A percentile compares a stretch with the other conserved stretches of the same genome.
phyloP scores from a whole-genome alignment of 2,797 vertebrate species.

The Odontamblyopus rebecca region DNA sequence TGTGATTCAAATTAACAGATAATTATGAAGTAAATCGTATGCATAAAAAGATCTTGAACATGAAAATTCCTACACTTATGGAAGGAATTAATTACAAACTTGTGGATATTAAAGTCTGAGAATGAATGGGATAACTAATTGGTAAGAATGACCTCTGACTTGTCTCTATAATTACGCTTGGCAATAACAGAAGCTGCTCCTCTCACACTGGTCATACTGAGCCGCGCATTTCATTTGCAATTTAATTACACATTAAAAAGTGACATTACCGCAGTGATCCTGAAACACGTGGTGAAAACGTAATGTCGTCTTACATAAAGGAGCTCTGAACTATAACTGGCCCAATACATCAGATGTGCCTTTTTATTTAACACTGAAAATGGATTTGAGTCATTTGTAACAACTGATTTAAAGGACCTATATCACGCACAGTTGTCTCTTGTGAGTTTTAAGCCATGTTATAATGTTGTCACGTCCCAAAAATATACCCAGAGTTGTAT shows the following conservation, averaged over 20 bases:
- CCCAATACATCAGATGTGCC: background rate
- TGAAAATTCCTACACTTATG: slow-evolving; percentile 24
- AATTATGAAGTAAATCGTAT: background rate
- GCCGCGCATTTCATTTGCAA: slow-evolving; percentile 14
- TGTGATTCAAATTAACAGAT: slow-evolving; percentile 19
- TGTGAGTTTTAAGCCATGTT: too few species aligned
- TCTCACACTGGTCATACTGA: slow-evolving; percentile 28
- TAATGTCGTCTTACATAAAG: background rate
- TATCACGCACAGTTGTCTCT: too few species aligned
- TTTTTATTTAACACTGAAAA: background rate
- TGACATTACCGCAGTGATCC: background rate
- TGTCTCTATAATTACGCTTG: slow-evolving; percentile 51
- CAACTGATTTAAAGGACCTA: background rate
- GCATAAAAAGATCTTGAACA: background rate
- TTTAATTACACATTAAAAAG: slow-evolving; percentile 35
- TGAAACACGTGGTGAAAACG: background rate
- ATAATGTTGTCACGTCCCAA: too few species aligned
- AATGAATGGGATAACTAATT: slow-evolving; percentile 40
- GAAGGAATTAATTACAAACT: slow-evolving; percentile 33
- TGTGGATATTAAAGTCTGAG: slow-evolving; percentile 30
- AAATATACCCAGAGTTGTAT: too few species aligned
- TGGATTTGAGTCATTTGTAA: background rate
- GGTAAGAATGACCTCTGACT: slow-evolving; percentile 43
- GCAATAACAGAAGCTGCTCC: slow-evolving; percentile 16
- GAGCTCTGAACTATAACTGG: background rate